Evolutionary conservation across 2,113 vertebrate species (phyloP), one percentile per base, ranked within the genome.

Genomic region (Phylloscopus trochilus): DNA sequence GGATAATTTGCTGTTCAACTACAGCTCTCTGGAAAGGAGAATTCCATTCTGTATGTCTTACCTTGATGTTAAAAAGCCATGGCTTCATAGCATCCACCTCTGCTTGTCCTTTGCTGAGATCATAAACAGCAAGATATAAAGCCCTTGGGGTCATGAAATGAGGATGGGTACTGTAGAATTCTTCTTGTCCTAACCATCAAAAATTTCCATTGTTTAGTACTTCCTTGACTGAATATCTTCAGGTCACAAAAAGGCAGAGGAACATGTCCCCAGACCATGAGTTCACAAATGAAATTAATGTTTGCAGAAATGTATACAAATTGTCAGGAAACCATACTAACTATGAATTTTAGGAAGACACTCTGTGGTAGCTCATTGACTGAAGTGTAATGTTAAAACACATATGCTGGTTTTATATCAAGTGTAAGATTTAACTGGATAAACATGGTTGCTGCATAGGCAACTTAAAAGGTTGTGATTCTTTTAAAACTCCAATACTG

Each of bases 11-110:
- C 47, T 87, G 22, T 81, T 78, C 44, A 72, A 9, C 9, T 62
- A 15, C 21, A 31, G 37, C 19, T 53, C n/a, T 22, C 62, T 60
- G 56, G 44, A 73, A 91, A 51, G 59, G 9, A 46, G 27, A 70
- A 94, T 72, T 64, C 35, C 20, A 68, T 81, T 64, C 60, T 77
- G 28, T 55, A 14, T 51, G 27, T 47, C 59, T 77, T 70, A 99
- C 99, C 97, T 99, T 99, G 95, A 99, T 99, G 95, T 99, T 99
- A 95, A 99, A 99, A 80, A 99, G 98, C 99, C 99, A 99, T 0
- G 98, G 99, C 89, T 99, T 99, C 96, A 99, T 98, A 43, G 98
- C 97, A 39, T 99, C 99, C 87, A 99, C 98, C 93, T 99, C 98
- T 44, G 97, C 93, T 75, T 97, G 97, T 87, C 99, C 99, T 96